Evolutionary conservation across 2,113 vertebrate genomes (phyloP).

Genomic region (Lagopus leucura): DNA sequence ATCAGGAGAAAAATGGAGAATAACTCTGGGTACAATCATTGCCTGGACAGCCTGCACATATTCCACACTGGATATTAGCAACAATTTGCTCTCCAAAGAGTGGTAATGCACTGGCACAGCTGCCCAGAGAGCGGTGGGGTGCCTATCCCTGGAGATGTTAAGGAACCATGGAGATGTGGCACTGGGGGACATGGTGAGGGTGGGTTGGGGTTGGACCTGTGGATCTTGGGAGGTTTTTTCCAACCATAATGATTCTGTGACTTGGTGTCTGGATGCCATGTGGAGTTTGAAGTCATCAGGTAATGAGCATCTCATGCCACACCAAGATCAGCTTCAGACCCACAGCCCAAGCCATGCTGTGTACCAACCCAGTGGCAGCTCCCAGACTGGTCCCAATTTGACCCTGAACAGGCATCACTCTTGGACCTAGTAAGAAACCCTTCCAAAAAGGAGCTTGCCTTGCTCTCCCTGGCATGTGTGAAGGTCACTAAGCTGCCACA

Average conservation of each 20-base stretch:
- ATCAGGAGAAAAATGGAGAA: rapidly evolving
- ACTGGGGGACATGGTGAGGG: too few relatives aligned
- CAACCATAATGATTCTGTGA: too few relatives aligned
- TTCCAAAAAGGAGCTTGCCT: not conserved
- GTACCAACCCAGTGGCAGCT: rapidly evolving
- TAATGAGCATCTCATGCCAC: not conserved
- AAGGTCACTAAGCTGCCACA: not conserved
- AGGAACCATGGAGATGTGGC: too few relatives aligned
- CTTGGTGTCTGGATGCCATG: not conserved
- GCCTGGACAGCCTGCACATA: not conserved
- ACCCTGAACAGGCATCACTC: not conserved
- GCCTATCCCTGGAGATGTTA: too few relatives aligned
- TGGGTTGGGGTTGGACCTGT: too few relatives aligned
- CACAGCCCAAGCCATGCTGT: not conserved
- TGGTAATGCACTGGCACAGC: too few relatives aligned
- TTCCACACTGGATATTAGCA: too few relatives aligned
- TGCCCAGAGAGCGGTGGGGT: too few relatives aligned
- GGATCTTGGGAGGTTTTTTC: too few relatives aligned
- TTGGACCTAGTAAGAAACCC: not conserved
- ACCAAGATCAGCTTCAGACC: not conserved
- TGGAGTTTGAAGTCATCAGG: not conserved
- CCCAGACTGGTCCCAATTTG: not conserved
- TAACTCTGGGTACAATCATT: not conserved
- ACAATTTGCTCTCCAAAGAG: too few relatives aligned
- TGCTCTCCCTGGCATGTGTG: not conserved